A percentile compares a stretch with the other conserved stretches of the same genome.
Evolutionary conservation across 2,888 invertebrate genomes (phyloP).

Genomic region (Cerceris ruficornis): DNA sequence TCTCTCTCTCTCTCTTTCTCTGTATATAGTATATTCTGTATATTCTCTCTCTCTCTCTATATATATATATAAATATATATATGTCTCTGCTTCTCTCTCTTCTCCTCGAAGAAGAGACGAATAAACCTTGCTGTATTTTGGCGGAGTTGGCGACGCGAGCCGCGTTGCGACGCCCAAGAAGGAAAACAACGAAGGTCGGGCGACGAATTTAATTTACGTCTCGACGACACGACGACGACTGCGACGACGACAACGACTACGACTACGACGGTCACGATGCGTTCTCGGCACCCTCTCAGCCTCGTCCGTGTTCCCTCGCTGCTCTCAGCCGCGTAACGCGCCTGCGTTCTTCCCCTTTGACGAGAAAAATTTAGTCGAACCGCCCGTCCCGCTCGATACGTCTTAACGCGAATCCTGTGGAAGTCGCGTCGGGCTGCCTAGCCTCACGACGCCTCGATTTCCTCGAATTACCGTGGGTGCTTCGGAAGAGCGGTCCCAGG

Average conservation of each 20-base stretch:
- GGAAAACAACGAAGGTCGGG: constrained; percentile 36
- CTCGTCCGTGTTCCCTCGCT: no score
- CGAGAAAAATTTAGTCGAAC: no score
- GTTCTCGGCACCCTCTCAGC: background rate
- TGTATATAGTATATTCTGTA: no score
- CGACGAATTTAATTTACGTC: constrained; percentile 57
- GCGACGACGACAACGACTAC: background rate
- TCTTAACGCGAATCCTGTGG: no score
- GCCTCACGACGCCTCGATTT: background rate
- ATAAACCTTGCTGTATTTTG: constrained; percentile 33
- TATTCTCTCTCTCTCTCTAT: no score
- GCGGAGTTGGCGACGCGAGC: constrained; percentile 16
- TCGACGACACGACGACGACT: constrained; percentile 23
- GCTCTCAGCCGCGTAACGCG: no score
- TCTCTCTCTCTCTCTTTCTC: no score
- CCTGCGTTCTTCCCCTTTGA: no score
- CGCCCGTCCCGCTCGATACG: no score
- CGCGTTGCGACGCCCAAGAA: constrained; percentile 17
- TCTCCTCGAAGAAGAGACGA: constrained; percentile 2
- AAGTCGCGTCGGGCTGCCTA: background rate
- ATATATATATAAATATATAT: no score
- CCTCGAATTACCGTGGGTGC: background rate
- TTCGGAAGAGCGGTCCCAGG: background rate
- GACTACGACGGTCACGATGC: background rate
- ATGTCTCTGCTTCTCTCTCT: background rate